Evolutionary conservation across 2,797 vertebrate species (phyloP).

Genomic region (Esox lucius): DNA sequence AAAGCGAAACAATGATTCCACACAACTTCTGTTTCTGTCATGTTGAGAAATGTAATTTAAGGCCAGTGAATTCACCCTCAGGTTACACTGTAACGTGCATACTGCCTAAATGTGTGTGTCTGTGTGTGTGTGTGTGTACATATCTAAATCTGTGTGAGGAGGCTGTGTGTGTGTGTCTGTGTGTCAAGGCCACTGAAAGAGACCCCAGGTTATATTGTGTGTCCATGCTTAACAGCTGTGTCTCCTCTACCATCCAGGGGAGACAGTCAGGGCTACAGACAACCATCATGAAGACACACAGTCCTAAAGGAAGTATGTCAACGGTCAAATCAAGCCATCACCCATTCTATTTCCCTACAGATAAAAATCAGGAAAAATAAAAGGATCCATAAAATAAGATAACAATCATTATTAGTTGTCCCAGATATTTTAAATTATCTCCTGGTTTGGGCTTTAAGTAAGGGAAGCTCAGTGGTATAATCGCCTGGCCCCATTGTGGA

Average conservation of each 20-base stretch:
- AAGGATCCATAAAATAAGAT: constrained; percentile 55
- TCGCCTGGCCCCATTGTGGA: constrained; percentile 62
- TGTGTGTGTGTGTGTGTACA: constrained; percentile 23
- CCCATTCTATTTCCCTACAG: constrained; percentile 31
- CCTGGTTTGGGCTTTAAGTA: constrained; percentile 66
- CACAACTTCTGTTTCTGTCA: constrained; percentile 73
- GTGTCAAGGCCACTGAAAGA: constrained; percentile 30
- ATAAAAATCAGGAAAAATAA: constrained; percentile 38
- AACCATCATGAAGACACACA: constrained; percentile 18
- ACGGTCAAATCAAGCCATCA: constrained; percentile 57
- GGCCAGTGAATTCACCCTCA: constrained; percentile 72
- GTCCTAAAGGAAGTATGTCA: constrained; percentile 47
- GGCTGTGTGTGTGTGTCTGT: neutral
- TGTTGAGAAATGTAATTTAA: constrained; percentile 78
- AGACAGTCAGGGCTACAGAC: constrained; percentile 51
- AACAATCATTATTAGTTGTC: constrained; percentile 59
- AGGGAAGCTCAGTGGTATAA: constrained; percentile 61
- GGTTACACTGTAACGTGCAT: constrained; percentile 57
- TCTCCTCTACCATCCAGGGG: constrained; percentile 57
- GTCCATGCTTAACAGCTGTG: constrained; percentile 71
- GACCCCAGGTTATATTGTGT: constrained; percentile 63
- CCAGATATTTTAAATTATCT: constrained; percentile 66
- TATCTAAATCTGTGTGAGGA: neutral
- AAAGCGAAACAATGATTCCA: constrained; percentile 75
- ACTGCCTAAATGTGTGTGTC: constrained; percentile 31